Evolutionary conservation across 2,797 vertebrate species (phyloP).

Genomic region (Acomys russatus): DNA sequence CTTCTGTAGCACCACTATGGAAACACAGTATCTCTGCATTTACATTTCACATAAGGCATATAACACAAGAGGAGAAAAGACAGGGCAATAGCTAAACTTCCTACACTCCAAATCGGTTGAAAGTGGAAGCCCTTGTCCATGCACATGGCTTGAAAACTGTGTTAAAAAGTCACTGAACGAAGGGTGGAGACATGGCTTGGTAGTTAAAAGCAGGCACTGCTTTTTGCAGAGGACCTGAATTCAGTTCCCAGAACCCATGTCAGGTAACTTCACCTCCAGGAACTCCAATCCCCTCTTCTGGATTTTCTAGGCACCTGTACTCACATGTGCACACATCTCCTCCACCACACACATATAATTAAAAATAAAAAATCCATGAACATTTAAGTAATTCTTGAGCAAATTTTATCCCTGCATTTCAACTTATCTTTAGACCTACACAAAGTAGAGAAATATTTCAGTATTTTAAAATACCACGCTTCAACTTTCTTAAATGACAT

Average conservation of each 20-base stretch:
- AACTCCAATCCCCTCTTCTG: background rate
- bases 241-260: background rate
- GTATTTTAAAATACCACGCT: background rate
- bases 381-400: constrained; percentile 5
- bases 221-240: background rate
- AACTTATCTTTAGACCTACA: background rate
- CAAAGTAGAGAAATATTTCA: constrained; percentile 42
- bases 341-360: background rate
- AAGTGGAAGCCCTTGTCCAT: constrained; percentile 55
- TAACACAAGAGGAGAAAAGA: constrained; percentile 18
- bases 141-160: constrained; percentile 20
- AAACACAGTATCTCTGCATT: background rate
- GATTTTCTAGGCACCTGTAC: too few relatives aligned
- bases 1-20: background rate
- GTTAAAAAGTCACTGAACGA: background rate
- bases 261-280: background rate
- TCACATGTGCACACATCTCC: background rate
- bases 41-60: constrained; percentile 47
- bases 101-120: background rate
- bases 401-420: constrained; percentile 32
- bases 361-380: background rate
- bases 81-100: constrained; percentile 28
- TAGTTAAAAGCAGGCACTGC: background rate
- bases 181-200: background rate
- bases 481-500: background rate